Evolutionary conservation across 2,797 vertebrate species (phyloP).

Genomic region (Halcyon chelicuti): DNA sequence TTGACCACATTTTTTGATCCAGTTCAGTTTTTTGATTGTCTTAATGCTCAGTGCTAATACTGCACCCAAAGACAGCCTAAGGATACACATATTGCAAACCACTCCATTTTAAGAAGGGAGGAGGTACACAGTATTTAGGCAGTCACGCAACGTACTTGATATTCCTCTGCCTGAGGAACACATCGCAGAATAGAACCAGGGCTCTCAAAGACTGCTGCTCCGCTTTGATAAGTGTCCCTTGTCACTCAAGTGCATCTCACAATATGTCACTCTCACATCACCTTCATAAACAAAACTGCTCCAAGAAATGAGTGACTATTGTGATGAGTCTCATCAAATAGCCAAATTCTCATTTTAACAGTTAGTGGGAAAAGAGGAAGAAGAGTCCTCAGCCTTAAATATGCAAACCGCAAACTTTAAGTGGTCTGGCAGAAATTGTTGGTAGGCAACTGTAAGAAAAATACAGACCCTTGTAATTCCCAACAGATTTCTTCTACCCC

Average conservation of each 20-base stretch:
- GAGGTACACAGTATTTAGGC: background rate
- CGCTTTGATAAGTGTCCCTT: background rate
- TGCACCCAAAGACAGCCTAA: background rate
- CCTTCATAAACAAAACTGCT: background rate
- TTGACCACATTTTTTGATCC: background rate
- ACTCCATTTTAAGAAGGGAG: background rate
- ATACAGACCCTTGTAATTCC: background rate
- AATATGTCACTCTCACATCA: background rate
- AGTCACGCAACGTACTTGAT: background rate
- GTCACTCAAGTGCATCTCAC: background rate
- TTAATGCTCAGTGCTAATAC: background rate
- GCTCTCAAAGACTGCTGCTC: background rate
- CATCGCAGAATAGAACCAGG: background rate
- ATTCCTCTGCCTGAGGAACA: background rate
- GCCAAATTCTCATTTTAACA: background rate
- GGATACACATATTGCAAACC: background rate
- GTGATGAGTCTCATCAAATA: background rate
- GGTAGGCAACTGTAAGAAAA: background rate
- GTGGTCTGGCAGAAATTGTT: background rate
- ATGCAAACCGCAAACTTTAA: background rate
- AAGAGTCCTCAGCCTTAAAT: background rate
- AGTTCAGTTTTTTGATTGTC: background rate
- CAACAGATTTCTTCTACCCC: background rate
- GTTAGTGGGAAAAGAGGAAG: background rate
- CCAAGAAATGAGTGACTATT: background rate